These are phyloP conservation scores for Nephotettix cincticeps DNA, from an alignment of 1,140 invertebrate species.

Conservation along the genomic window DNA sequence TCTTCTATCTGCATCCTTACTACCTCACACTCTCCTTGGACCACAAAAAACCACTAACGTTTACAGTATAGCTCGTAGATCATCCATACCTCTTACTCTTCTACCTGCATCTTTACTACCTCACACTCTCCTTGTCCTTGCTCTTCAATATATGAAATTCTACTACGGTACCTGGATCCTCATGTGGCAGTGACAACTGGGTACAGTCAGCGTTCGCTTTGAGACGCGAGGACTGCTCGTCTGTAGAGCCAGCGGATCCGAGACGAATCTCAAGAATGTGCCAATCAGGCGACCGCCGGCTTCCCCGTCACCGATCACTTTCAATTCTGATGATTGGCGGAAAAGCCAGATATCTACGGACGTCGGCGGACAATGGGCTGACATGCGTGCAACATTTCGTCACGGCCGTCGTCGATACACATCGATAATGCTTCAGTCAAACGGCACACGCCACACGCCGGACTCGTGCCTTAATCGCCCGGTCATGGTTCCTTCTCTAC, in stretches of 20 bases:
- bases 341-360: conserved; percentile 9
- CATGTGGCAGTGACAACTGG: no score
- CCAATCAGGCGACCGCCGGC: conserved; percentile 9
- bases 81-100: no score
- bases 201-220: no score
- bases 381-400: conserved; percentile 19
- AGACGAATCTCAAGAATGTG: conserved; percentile 5
- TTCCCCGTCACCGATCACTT: conserved; percentile 11
- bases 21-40: no score
- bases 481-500: no score
- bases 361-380: background rate
- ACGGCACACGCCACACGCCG: conserved; percentile 1
- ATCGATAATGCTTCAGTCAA: conserved; percentile 6
- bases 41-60: no score
- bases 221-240: background rate
- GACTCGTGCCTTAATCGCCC: background rate
- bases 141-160: no score
- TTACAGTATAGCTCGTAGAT: no score
- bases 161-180: no score
- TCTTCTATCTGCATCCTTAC: no score
- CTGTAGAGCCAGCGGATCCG: background rate
- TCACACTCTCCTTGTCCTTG: no score
- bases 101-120: no score
- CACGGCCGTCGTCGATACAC: background rate
- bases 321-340: conserved; percentile 21